Evolutionary conservation across 1,140 invertebrate genomes (phyloP).

Genomic region (Drosophila fuyamai): DNA sequence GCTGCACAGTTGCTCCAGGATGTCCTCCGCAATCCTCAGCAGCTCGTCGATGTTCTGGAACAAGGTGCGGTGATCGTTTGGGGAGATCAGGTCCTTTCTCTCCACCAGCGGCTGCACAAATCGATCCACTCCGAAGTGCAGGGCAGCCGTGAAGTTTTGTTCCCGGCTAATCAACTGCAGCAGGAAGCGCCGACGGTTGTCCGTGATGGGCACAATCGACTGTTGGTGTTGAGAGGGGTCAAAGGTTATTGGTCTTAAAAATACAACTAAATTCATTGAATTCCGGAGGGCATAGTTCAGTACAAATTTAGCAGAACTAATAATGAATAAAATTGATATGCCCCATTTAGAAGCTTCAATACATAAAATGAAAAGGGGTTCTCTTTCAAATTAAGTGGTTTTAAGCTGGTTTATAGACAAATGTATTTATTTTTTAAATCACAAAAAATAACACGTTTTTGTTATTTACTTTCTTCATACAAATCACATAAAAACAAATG

Average conservation of each 20-base stretch:
- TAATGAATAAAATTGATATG: too few species aligned
- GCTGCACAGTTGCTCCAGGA: conserved; percentile 90
- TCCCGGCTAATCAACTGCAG: conserved; percentile 88
- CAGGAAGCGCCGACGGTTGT: conserved; percentile 86
- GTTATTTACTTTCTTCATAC: too few species aligned
- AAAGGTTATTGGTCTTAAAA: neutral
- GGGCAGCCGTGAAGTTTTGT: conserved; percentile 89
- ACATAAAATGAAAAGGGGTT: too few species aligned
- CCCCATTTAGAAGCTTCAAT: too few species aligned
- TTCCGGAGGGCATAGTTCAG: too few species aligned
- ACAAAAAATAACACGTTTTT: too few species aligned
- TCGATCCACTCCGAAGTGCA: conserved; percentile 91
- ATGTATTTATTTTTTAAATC: too few species aligned
- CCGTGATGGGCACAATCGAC: conserved; percentile 84
- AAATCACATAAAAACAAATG: too few species aligned
- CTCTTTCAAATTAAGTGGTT: too few species aligned
- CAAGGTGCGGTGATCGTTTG: conserved; percentile 90
- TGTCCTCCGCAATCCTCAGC: conserved; percentile 91
- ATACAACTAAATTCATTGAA: too few species aligned
- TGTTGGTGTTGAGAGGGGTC: conserved; percentile 17
- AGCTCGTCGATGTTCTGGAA: conserved; percentile 94
- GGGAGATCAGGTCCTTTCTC: conserved; percentile 89
- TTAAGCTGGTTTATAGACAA: too few species aligned
- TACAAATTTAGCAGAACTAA: too few species aligned
- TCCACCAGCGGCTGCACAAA: conserved; percentile 90